phyloP scores from a whole-genome alignment of 1,140 invertebrate species.

The Zaprionus gabonicus region DNA sequence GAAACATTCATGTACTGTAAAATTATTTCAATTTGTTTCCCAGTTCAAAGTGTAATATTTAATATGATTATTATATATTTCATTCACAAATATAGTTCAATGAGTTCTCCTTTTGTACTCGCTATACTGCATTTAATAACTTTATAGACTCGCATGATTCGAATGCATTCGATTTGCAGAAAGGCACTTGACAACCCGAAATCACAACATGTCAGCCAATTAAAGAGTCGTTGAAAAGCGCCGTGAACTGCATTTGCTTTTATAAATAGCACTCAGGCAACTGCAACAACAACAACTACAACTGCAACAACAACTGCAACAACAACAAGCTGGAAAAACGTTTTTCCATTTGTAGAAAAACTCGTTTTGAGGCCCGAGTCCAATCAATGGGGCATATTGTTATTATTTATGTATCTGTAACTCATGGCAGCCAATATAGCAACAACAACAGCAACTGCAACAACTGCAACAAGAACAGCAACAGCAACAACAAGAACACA shows the following conservation, averaged over 20 bases:
- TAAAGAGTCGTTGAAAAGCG: conserved; percentile 69
- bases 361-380: conserved; percentile 57
- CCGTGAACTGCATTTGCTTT: conserved; percentile 41
- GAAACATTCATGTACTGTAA: too few relatives aligned
- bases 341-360: conserved; percentile 63
- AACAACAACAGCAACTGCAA: conserved; percentile 42
- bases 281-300: conserved; percentile 35
- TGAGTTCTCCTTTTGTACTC: not conserved
- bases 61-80: too few relatives aligned
- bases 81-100: too few relatives aligned
- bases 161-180: conserved; percentile 48
- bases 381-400: conserved; percentile 77
- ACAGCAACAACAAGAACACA: conserved; percentile 8
- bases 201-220: conserved; percentile 81
- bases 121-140: conserved; percentile 12
- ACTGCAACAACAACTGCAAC: conserved; percentile 38
- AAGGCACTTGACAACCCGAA: conserved; percentile 66
- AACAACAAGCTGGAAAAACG: conserved; percentile 50
- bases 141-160: conserved; percentile 9
- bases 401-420: conserved; percentile 78
- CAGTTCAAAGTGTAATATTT: too few relatives aligned
- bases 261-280: conserved; percentile 42
- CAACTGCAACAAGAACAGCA: too few relatives aligned
- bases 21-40: too few relatives aligned
- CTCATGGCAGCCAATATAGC: conserved; percentile 66